Evolutionary conservation across 2,888 invertebrate genomes (phyloP), one percentile per base, ranked within the genome.

Genomic region (Thereva unica): DNA sequence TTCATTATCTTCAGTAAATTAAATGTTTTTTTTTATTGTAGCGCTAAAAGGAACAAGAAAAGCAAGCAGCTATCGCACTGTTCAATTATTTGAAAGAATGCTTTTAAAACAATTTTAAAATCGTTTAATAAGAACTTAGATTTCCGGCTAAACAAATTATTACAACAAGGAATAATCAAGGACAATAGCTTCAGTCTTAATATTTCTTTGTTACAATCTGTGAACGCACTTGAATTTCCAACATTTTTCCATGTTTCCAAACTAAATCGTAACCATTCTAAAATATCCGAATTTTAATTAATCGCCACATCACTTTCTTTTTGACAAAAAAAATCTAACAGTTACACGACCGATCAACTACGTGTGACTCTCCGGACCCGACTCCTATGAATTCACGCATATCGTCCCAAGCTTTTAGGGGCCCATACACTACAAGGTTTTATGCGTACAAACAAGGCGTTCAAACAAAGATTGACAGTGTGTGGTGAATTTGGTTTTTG

Each of bases 231-330:
- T 35, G 52, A 54, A 3, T 56, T 37, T 44, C 69, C 70, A 10
- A 71, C 67, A 61, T 68, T 66, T 47, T 72, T 72, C n/a, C 80
- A 71, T 59, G 76, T 74, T 1, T 80, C 77, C 5, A 80, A 69
- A 0, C 76, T 76, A 71, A 81, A 81, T 50, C 77, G 75, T 67
- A 81, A 74, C 37, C 77, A 75, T 1, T 75, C 73, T 5, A 78
- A 73, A 44, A 77, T 78, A 5, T 75, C 72, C 4, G 76, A 76
- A 54, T 76, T 73, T 56, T 75, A 73, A 35, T 72, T 72, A 4
- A 79, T 70, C 35, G 72, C 69, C 34, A 75, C 64, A 40, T 68
- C 75, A 38, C 72, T 73, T 68, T 80, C 81, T 35, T 74, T 74
- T 35, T 69, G 67, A 49, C 78, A 74, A 55, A 80, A 78, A 50